phyloP scores from a whole-genome alignment of 2,113 vertebrate species.

The Rhinichthys klamathensis region DNA sequence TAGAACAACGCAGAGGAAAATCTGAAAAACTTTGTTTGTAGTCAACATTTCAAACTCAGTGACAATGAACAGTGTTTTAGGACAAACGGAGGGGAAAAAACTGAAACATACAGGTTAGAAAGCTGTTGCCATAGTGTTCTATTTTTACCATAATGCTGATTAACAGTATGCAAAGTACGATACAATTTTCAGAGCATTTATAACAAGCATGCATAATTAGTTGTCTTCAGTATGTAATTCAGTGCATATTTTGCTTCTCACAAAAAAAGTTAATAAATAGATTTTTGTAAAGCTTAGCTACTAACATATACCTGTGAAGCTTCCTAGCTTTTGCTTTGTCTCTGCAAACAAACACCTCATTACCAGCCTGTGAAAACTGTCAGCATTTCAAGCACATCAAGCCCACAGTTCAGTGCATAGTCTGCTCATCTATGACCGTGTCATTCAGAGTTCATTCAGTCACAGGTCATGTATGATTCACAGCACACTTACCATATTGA shows the following conservation, averaged over 20 bases:
- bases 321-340: neutral
- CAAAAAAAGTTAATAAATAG: neutral
- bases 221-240: neutral
- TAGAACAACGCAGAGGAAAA: too few species aligned
- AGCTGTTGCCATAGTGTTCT: too few species aligned
- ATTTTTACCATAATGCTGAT: too few species aligned
- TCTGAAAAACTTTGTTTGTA: too few species aligned
- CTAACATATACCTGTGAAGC: neutral
- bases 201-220: neutral
- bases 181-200: neutral
- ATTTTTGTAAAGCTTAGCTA: neutral
- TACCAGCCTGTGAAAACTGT: conserved; percentile 22
- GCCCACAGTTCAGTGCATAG: neutral
- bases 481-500: neutral
- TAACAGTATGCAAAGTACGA: too few species aligned
- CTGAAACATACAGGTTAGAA: too few species aligned
- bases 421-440: conserved; percentile 1
- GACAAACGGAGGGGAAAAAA: too few species aligned
- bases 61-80: too few species aligned
- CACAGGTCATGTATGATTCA: neutral
- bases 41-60: too few species aligned
- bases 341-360: conserved; percentile 14
- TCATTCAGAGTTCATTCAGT: neutral
- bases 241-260: neutral
- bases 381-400: too few species aligned